A percentile compares a stretch with the other conserved stretches of the same genome.
Conservation (phyloP, 2,113 vertebrate species). For the Rhineura floridana region DNA sequence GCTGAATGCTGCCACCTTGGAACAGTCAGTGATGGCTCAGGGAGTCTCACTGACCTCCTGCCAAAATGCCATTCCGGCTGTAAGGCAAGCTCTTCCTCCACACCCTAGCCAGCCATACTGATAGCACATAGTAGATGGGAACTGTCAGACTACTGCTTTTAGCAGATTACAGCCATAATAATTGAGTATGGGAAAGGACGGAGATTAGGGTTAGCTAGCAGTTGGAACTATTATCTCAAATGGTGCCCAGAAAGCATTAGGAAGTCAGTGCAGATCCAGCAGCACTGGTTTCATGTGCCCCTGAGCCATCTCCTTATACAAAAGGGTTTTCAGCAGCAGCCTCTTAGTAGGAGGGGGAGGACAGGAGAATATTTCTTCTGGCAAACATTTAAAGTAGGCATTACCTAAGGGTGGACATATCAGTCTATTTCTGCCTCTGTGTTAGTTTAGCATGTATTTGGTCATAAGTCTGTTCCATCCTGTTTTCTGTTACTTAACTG, state of each 20-base stretch:
- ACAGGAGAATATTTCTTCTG: not conserved
- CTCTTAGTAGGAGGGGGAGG: not conserved
- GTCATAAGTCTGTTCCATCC: no score
- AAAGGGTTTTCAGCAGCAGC: not conserved
- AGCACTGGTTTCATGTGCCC: not conserved
- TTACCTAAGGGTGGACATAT: no score
- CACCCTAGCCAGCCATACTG: not conserved
- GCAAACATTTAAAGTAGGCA: not conserved
- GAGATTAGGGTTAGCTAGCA: not conserved
- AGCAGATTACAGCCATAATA: not conserved
- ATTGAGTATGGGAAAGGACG: not conserved
- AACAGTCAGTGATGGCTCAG: not conserved
- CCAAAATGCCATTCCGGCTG: not conserved
- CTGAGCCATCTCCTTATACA: not conserved
- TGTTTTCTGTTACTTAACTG: no score
- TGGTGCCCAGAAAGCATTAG: not conserved
- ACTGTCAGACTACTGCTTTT: not conserved
- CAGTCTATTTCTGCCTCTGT: no score
- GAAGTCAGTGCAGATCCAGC: not conserved
- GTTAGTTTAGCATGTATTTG: no score
- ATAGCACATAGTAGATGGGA: not conserved
- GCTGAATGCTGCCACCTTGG: not conserved
- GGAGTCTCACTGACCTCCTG: not conserved
- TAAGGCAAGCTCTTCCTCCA: not conserved
- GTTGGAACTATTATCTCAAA: not conserved